A percentile compares a stretch with the other conserved stretches of the same genome.
Evolutionary conservation across 1,140 invertebrate genomes (phyloP).

Genomic region (Ceratina calcarata): DNA sequence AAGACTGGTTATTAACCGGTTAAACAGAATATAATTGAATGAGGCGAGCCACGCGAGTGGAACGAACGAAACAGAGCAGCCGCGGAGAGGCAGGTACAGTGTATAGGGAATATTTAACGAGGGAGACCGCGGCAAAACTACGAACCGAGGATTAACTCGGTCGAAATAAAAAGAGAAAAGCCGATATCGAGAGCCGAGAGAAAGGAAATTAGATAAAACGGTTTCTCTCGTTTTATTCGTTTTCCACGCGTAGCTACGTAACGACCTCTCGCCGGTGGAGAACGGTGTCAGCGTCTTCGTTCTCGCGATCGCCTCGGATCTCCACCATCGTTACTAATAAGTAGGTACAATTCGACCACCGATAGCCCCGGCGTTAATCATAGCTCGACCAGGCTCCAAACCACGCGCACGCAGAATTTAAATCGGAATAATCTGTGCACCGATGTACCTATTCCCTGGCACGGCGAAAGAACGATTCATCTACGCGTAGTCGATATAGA

Average conservation of each 20-base stretch:
- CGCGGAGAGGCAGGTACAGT: too few relatives aligned
- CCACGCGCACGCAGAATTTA: too few relatives aligned
- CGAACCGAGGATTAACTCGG: background rate
- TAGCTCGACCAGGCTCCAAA: too few relatives aligned
- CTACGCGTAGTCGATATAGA: constrained; percentile 16
- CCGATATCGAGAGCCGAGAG: background rate
- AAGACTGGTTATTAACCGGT: constrained; percentile 7
- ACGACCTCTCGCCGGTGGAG: too few relatives aligned
- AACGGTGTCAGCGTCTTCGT: too few relatives aligned
- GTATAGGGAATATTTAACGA: constrained; percentile 15
- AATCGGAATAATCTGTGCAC: background rate
- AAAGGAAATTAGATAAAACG: background rate
- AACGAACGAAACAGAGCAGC: background rate
- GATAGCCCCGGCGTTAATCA: too few relatives aligned
- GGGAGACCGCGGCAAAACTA: background rate
- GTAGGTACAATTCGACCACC: too few relatives aligned
- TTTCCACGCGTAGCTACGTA: too few relatives aligned
- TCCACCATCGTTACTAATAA: too few relatives aligned
- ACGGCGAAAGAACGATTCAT: background rate
- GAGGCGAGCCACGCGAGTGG: constrained; percentile 1
- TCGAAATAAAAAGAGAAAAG: background rate
- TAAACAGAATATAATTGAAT: constrained; percentile 28
- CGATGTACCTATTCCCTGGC: background rate
- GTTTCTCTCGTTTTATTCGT: too few relatives aligned
- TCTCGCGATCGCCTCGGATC: too few relatives aligned